Conservation (phyloP, 2,113 vertebrate species). For the Gulo gulo region DNA sequence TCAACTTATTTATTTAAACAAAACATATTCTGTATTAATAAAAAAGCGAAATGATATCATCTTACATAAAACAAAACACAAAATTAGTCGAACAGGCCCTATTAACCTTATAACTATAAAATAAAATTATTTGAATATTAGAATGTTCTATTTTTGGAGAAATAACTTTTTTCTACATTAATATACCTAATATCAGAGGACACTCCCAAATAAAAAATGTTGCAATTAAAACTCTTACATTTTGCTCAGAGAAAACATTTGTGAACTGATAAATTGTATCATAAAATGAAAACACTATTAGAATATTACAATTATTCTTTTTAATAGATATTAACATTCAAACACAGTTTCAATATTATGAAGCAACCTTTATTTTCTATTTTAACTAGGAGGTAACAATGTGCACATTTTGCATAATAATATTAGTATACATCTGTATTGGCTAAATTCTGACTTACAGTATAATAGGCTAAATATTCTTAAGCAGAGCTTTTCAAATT, state of each 20-base stretch:
- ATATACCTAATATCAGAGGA: not conserved
- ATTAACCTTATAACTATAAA: not conserved
- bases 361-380: conserved; percentile 49
- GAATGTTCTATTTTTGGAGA: not conserved
- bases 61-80: not conserved
- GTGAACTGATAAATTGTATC: conserved; percentile 16
- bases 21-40: not conserved
- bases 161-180: not conserved
- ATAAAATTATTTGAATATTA: conserved; percentile 2
- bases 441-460: conserved; percentile 77
- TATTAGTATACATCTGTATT: conserved; percentile 40
- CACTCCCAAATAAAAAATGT: conserved; percentile 42
- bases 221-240: conserved; percentile 11
- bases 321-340: conserved; percentile 51
- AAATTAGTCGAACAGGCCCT: not conserved
- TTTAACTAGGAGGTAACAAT: conserved; percentile 29
- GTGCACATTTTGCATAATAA: conserved; percentile 15
- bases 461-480: conserved; percentile 84
- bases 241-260: conserved; percentile 30
- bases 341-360: conserved; percentile 35
- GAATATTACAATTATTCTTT: conserved; percentile 3
- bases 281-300: conserved; percentile 26
- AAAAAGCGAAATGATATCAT: not conserved
- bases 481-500: conserved; percentile 81
- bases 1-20: not conserved